phyloP scores from a whole-genome alignment of 2,888 invertebrate species.

The Parnassius glacialis region DNA sequence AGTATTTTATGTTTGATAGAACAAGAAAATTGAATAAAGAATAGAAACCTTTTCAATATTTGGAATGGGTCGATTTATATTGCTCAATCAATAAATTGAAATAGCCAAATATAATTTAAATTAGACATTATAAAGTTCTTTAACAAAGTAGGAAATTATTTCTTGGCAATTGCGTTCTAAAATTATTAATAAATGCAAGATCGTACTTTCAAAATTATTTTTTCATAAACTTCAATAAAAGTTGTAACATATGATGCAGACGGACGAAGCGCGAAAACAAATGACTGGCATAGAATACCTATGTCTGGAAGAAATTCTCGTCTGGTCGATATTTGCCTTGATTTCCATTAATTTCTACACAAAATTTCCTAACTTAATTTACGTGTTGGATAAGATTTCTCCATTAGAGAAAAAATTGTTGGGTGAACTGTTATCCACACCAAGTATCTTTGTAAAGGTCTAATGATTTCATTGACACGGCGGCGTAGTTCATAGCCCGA shows the following conservation, averaged over 20 bases:
- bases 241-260: not conserved
- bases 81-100: no score
- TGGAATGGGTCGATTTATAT: no score
- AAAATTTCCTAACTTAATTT: constrained; percentile 13
- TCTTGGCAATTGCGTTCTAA: no score
- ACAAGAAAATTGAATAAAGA: no score
- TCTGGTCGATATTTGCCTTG: constrained; percentile 3
- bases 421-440: constrained; percentile 30
- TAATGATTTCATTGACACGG: constrained; percentile 47
- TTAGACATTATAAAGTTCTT: no score
- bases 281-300: constrained; percentile 2
- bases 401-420: constrained; percentile 24
- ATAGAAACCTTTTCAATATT: no score
- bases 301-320: constrained; percentile 16
- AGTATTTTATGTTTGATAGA: no score
- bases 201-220: no score
- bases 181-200: no score
- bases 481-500: constrained; percentile 54
- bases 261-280: constrained; percentile 6
- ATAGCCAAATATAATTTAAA: no score
- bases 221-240: not conserved
- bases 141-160: no score
- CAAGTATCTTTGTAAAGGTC: constrained; percentile 37
- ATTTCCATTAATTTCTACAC: constrained; percentile 14
- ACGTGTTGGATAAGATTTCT: constrained; percentile 19